Base-by-base conservation (phyloP, 2,113 vertebrate genomes). In the Prolemur simus region DNA sequence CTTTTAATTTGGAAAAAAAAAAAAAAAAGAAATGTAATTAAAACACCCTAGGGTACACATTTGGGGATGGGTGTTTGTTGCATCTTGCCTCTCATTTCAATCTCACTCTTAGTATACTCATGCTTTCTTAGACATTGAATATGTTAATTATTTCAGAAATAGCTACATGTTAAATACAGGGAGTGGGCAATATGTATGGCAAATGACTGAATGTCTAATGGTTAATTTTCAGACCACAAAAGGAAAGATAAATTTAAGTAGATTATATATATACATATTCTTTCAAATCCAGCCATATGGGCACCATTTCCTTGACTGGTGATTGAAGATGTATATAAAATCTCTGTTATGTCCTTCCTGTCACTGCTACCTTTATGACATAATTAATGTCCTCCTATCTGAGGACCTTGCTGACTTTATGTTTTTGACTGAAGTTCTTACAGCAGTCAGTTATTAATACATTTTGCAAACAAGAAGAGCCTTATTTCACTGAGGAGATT, bases 1-100 rank as follows among this genome's bases (percentile, higher is more conserved):
- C 74, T 80, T 97, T 96, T 89, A 58, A 93, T 96, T 92, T 92
- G 96, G 47, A 90, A 63, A 63, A 29, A 63, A 56, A 56, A 56
- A 91, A 91, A 97, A 92, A 96, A 93, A 87, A 20, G 66, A 93
- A 97, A 86, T 39, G 32, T 97, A 81, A 95, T 97, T 96, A 89
- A 94, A 93, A 83, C 18, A 93, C 63, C 73, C 47, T n/a, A 66
- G 68, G 34, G 71, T 39, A 93, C 95, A 84, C 42, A 52, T 60
- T 60, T 66, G 80, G 27, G 87, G 45, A 34, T 85, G 63, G 13
- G 32, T 89, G 49, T 91, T 91, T 69, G 17, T 69, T 89, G 37
- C n/a, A 54, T 66, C 85, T 93, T 34, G 54, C 39, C 42, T 93
- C 82, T 68, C 10, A 42, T 87, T 93, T 96, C 23, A 69, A 8